Conservation (phyloP, 2,888 invertebrate species). For the Galeopsomyia nigrocyanea region DNA sequence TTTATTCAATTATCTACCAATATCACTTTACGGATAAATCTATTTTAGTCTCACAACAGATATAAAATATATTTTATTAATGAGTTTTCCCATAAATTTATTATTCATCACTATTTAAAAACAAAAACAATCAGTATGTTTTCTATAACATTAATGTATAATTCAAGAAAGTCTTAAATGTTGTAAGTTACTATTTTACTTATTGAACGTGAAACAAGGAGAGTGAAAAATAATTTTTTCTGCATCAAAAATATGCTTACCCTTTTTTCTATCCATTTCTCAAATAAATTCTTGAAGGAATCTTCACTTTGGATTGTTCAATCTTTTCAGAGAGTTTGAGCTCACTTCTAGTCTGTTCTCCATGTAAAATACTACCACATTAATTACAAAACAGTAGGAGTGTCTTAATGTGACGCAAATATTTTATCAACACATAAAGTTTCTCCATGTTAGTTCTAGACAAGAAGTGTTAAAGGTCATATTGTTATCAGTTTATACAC, state of each 20-base stretch:
- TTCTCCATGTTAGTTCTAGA: slow-evolving; percentile 35
- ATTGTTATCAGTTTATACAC: slow-evolving; percentile 30
- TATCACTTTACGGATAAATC: too few species aligned
- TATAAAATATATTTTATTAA: too few species aligned
- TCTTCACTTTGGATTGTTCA: slow-evolving; percentile 3
- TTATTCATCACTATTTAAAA: too few species aligned
- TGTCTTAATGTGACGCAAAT: slow-evolving; percentile 34
- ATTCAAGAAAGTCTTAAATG: too few species aligned
- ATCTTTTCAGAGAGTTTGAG: slow-evolving; percentile 9
- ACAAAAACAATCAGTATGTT: too few species aligned
- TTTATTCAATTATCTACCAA: too few species aligned
- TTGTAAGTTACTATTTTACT: too few species aligned
- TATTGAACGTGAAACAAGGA: not conserved
- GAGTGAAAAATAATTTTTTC: not conserved
- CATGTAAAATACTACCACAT: slow-evolving; percentile 29
- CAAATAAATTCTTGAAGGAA: not conserved
- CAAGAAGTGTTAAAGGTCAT: slow-evolving; percentile 37
- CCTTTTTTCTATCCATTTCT: slow-evolving; percentile 29
- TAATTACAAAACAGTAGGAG: slow-evolving; percentile 34
- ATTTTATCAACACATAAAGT: slow-evolving; percentile 36
- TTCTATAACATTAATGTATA: too few species aligned
- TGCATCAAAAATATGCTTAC: slow-evolving; percentile 17
- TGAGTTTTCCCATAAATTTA: too few species aligned
- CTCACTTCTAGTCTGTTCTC: slow-evolving; percentile 22
- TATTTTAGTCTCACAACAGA: too few species aligned